A percentile compares a stretch with the other conserved stretches of the same genome.
Evolutionary conservation across 2,797 vertebrate species (phyloP).

Genomic region (Propithecus perrieri): DNA sequence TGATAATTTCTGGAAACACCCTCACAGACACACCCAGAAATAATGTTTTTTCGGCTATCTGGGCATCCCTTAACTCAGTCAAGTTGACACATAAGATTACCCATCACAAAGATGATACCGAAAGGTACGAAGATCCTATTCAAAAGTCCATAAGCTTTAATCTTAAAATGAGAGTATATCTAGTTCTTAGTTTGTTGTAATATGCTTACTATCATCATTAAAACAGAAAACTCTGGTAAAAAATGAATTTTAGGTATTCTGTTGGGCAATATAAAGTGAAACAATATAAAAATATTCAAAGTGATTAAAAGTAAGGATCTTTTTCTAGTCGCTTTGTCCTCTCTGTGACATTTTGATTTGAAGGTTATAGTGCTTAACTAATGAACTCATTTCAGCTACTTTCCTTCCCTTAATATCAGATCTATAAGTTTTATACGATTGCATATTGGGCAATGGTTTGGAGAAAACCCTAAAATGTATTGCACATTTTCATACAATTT

Average conservation of each 20-base stretch:
- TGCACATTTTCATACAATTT: background rate
- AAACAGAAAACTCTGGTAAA: background rate
- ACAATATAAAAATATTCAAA: background rate
- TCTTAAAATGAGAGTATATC: background rate
- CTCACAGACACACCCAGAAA: background rate
- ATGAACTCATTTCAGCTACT: background rate
- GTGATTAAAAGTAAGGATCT: background rate
- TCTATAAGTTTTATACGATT: background rate
- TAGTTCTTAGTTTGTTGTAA: background rate
- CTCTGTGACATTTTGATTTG: background rate
- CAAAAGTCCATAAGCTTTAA: background rate
- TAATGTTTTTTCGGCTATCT: background rate
- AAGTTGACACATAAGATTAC: background rate
- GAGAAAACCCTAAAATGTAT: background rate
- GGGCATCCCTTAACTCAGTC: background rate
- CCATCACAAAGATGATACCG: background rate
- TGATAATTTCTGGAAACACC: background rate
- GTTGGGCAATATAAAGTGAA: background rate
- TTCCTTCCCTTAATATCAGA: background rate
- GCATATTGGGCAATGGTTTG: slow-evolving; percentile 1
- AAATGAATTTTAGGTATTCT: background rate
- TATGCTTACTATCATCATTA: background rate
- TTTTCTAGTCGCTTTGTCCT: background rate
- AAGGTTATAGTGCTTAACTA: background rate
- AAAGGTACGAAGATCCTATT: background rate